Conservation (phyloP, 2,888 invertebrate species). For the Noctua fimbriata region DNA sequence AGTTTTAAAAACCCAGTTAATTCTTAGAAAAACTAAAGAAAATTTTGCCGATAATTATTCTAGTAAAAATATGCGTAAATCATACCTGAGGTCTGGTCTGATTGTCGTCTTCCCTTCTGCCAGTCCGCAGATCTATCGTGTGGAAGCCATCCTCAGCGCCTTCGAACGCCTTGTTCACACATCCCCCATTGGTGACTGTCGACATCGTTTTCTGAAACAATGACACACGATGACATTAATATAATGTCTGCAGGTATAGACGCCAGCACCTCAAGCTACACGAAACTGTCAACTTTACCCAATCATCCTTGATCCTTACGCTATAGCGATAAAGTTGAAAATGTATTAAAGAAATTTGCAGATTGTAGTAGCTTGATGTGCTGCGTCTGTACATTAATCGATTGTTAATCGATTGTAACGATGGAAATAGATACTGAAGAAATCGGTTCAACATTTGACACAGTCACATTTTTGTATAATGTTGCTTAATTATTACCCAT, state of each 20-base stretch:
- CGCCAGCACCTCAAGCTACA: too few species aligned
- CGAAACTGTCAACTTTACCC: too few species aligned
- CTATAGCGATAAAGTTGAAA: too few species aligned
- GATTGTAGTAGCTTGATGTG: too few species aligned
- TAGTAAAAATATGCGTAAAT: neutral
- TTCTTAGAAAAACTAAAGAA: neutral
- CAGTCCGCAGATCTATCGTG: conserved; percentile 84
- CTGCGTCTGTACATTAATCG: neutral
- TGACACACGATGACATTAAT: conserved; percentile 36
- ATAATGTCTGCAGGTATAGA: neutral
- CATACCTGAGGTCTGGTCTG: conserved; percentile 67
- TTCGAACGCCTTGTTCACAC: conserved; percentile 86
- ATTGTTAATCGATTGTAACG: conserved; percentile 13
- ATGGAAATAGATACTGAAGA: conserved; percentile 20
- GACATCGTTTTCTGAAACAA: conserved; percentile 69
- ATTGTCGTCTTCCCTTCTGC: conserved; percentile 68
- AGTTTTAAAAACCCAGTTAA: neutral
- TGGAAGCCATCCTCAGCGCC: conserved; percentile 86
- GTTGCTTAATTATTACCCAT: neutral
- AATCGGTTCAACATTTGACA: conserved; percentile 21
- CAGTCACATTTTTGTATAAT: neutral
- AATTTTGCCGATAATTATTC: neutral
- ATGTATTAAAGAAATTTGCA: too few species aligned
- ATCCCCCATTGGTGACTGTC: conserved; percentile 73
- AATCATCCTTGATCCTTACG: too few species aligned